These are phyloP conservation scores for Phainopepla nitens DNA, from an alignment of 2,113 vertebrate genomes.

Conservation along the genomic window DNA sequence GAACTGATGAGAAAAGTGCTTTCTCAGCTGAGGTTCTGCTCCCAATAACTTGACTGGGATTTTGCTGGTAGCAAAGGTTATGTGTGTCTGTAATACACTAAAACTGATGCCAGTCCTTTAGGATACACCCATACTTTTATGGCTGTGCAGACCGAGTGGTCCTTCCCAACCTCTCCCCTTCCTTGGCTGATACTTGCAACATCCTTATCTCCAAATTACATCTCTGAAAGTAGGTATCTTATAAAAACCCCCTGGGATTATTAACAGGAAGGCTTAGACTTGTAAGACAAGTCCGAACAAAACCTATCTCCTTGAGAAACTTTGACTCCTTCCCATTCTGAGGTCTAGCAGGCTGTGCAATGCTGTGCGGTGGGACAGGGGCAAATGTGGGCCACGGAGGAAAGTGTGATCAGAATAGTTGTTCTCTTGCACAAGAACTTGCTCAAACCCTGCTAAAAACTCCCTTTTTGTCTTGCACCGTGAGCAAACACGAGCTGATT, in stretches of 20 bases:
- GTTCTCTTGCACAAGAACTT: neutral
- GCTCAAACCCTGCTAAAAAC: neutral
- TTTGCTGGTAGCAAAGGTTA: neutral
- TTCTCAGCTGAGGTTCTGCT: neutral
- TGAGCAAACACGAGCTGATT: neutral
- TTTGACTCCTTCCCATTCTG: neutral
- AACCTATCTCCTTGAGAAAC: neutral
- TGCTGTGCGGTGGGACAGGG: neutral
- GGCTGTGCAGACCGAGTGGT: fast-evolving
- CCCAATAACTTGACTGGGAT: neutral
- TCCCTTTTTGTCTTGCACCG: neutral
- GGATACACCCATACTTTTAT: fast-evolving
- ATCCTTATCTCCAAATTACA: neutral
- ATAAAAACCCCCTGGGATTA: neutral
- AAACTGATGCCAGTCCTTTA: neutral
- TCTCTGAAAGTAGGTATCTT: neutral
- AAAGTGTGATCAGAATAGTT: neutral
- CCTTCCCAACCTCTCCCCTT: neutral
- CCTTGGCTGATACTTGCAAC: neutral
- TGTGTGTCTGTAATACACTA: fast-evolving
- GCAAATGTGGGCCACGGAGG: neutral
- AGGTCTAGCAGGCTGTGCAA: neutral
- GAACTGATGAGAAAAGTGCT: neutral
- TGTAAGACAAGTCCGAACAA: neutral
- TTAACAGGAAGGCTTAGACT: neutral